A percentile compares a stretch with the other conserved stretches of the same genome.
These are phyloP conservation scores for Ictalurus punctatus DNA, from an alignment of 2,113 vertebrate species.

Conservation along the genomic window DNA sequence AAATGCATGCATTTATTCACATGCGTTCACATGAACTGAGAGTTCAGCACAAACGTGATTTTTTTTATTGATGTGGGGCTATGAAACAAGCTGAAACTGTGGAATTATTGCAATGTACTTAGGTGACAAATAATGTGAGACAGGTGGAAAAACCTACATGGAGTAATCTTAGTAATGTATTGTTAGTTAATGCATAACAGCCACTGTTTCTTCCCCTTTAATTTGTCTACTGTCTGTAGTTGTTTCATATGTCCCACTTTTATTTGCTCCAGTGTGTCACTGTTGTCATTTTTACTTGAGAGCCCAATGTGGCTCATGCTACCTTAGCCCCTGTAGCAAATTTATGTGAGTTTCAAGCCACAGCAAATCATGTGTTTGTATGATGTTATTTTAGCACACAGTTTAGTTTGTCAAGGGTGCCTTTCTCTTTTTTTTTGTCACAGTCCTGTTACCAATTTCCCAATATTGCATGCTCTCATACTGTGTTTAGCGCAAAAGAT, in stretches of 20 bases:
- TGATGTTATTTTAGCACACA: background rate
- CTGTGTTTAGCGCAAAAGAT: conserved; percentile 1
- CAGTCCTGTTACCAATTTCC: background rate
- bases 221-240: background rate
- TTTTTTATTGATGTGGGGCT: background rate
- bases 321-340: background rate
- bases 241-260: conserved; percentile 59
- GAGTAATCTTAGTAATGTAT: too few species aligned
- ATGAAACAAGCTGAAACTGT: background rate
- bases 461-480: conserved; percentile 11
- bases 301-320: background rate
- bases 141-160: background rate
- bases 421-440: background rate
- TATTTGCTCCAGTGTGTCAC: conserved; percentile 51
- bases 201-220: background rate
- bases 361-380: conserved; percentile 8
- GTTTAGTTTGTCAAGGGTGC: background rate
- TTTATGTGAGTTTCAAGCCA: background rate
- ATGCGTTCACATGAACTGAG: background rate
- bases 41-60: background rate
- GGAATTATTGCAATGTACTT: conserved; percentile 43
- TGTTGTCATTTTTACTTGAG: background rate
- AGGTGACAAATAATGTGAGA: conserved; percentile 9
- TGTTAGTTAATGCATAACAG: background rate
- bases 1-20: conserved; percentile 12